A percentile compares a stretch with the other conserved stretches of the same genome.
phyloP scores from a whole-genome alignment of 2,113 vertebrate species.

The Ploceus nigricollis region DNA sequence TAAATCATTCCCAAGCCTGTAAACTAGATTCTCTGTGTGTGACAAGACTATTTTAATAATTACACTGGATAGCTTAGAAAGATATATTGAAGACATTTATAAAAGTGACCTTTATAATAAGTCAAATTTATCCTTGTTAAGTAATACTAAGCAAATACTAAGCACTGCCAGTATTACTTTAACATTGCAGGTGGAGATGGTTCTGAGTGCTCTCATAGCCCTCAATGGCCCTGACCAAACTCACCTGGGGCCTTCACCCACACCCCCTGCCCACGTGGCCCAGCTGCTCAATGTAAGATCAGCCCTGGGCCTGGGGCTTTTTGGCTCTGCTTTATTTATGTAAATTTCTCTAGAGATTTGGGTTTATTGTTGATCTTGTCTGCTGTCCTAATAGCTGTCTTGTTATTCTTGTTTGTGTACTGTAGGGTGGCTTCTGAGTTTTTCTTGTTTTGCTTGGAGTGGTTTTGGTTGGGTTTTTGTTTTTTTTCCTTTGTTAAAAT shows the following conservation, averaged over 20 bases:
- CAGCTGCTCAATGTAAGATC: background rate
- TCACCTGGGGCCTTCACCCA: background rate
- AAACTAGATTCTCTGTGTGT: background rate
- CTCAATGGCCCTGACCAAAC: background rate
- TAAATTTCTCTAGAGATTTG: rapidly evolving
- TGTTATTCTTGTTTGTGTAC: rapidly evolving
- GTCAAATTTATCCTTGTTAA: background rate
- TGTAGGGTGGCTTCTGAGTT: background rate
- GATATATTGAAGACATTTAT: background rate
- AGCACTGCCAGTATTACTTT: background rate
- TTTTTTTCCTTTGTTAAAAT: background rate
- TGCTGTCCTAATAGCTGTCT: rapidly evolving
- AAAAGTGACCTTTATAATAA: background rate
- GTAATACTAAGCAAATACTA: background rate
- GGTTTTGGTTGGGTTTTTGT: background rate
- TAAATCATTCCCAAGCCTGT: background rate
- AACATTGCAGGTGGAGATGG: background rate
- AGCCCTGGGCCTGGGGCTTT: rapidly evolving
- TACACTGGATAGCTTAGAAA: background rate
- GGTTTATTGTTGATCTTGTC: rapidly evolving
- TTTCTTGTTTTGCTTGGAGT: background rate
- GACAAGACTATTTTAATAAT: background rate
- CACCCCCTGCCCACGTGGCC: background rate
- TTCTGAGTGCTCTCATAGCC: background rate
- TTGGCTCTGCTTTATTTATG: rapidly evolving